These are phyloP conservation scores for Hylomyscus alleni DNA, from an alignment of 2,797 vertebrate genomes.

Conservation along the genomic window DNA sequence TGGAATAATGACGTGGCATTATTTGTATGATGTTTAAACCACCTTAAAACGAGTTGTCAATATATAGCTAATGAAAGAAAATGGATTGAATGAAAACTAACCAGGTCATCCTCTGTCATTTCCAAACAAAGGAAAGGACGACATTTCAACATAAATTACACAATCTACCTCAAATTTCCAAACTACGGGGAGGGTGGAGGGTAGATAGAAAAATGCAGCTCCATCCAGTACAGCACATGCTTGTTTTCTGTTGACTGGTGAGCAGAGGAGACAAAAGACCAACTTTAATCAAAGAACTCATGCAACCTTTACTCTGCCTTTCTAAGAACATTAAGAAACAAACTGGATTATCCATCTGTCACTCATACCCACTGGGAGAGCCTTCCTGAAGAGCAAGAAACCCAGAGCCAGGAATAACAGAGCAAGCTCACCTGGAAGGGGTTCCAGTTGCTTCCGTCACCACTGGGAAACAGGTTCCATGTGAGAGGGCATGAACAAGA, in stretches of 20 bases:
- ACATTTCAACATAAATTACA: not conserved
- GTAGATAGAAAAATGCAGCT: not conserved
- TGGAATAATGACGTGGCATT: not conserved
- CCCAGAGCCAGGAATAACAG: not conserved
- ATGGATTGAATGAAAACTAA: not conserved
- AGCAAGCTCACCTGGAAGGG: not conserved
- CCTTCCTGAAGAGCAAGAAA: not conserved
- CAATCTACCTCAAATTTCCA: not conserved
- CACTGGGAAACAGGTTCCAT: not conserved
- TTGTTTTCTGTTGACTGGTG: not conserved
- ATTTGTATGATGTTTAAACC: not conserved
- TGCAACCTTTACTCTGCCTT: not conserved
- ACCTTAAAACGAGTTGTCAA: not conserved
- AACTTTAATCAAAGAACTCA: not conserved
- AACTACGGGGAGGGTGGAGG: no score
- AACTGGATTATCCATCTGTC: not conserved
- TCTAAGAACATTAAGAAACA: not conserved
- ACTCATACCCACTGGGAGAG: not conserved
- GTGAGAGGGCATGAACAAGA: not conserved
- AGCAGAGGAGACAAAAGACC: not conserved
- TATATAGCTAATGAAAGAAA: constrained; percentile 50
- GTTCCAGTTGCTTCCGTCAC: not conserved
- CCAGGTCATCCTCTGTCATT: not conserved
- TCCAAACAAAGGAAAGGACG: not conserved
- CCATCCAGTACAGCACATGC: not conserved